Base-by-base conservation (phyloP, 2,113 vertebrate species). In the Elephantulus edwardii region DNA sequence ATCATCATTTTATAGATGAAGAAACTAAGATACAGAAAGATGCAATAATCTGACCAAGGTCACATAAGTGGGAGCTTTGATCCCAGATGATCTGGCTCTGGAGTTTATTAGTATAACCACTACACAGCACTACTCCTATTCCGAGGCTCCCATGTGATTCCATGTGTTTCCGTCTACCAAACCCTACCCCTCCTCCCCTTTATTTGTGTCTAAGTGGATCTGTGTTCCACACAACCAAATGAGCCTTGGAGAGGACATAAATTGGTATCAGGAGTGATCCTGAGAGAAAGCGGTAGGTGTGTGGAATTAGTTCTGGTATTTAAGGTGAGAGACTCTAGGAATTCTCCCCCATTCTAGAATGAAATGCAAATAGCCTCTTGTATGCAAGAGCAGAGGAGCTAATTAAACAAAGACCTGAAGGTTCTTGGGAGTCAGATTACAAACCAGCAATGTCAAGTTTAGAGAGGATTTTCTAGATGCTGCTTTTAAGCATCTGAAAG, bases 321-420 rank as follows among this genome's bases (percentile, higher is more conserved):
- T 4, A 83, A 33, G 35, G 10, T 28, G 54, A 78, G 92, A 85
- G 44, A 46, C 24, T 80, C 80, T 56, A 82, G 89, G 82, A 52
- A 24, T 26, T 8, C 1, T 16, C 33, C 26, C 30, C 9, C 8
- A 30, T 52, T 33, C 40, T 48, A 72, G n/a, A 88, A 71, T 58
- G 50, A 87, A 78, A 93, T 82, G 50, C 52, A 95, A 95, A 86
- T 70, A 79, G 70, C 58, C 33, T 71, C 7, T 35, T 79, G 50
- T 42, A 56, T 6, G 11, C 38, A 86, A 74, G n/a, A 60, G 33
- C 38, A 38, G 72, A 79, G 22, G 50, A 35, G 62, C 46, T 87
- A 42, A 75, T 72, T 68, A 77, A 87, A 56, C 10, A 33, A 28
- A n/a, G 77, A 90, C 60, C 70, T 56, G 19, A 0, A 83, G 46